Percentiles rank a stretch among this genome's conserved stretches.
phyloP scores from a whole-genome alignment of 2,797 vertebrate genomes.

The Anas bahamensis region DNA sequence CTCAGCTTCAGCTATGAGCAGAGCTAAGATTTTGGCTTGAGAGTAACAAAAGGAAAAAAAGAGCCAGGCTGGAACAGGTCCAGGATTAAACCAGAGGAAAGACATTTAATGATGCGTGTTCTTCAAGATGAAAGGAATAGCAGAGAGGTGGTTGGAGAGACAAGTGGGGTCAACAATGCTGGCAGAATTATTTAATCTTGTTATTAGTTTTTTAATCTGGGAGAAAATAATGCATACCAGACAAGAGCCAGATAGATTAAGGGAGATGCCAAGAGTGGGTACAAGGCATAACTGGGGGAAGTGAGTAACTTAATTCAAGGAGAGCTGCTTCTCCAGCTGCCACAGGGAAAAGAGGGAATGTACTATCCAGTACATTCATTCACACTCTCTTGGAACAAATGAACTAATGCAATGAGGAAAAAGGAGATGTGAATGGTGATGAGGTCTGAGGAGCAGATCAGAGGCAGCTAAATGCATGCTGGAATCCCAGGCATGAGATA shows the following conservation, averaged over 20 bases:
- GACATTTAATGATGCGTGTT: not conserved
- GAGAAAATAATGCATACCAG: not conserved
- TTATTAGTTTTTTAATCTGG: not conserved
- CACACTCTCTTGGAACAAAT: not conserved
- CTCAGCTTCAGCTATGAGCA: not conserved
- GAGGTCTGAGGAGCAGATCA: not conserved
- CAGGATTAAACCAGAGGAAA: slow-evolving; percentile 11
- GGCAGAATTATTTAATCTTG: not conserved
- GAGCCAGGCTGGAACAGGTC: not conserved
- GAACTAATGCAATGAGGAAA: not conserved
- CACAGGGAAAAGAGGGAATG: not conserved
- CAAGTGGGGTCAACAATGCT: not conserved
- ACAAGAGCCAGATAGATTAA: not conserved
- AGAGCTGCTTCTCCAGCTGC: not conserved
- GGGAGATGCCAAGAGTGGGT: not conserved
- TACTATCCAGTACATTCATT: not conserved
- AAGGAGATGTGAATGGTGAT: not conserved
- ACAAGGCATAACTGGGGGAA: not conserved
- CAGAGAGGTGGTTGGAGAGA: not conserved
- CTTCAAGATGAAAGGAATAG: not conserved
- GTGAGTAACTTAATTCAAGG: not conserved
- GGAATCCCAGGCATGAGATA: not conserved
- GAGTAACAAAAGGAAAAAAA: not conserved
- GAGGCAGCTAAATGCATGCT: not conserved
- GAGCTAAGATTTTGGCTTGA: not conserved